Conservation (phyloP, 2,888 invertebrate genomes). For the Aporophyla nigra region DNA sequence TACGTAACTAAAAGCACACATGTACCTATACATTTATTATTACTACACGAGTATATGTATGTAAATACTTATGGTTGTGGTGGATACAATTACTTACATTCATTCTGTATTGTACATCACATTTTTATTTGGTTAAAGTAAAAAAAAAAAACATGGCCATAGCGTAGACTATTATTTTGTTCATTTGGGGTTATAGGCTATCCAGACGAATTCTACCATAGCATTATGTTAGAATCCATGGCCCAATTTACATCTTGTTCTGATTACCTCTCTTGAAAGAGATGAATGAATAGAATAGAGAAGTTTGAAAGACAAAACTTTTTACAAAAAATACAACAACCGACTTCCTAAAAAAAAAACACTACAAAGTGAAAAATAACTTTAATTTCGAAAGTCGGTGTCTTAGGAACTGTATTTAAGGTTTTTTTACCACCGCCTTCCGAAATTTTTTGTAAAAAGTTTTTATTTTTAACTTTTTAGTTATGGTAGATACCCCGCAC, state of each 20-base stretch:
- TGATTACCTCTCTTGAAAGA: background rate
- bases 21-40: background rate
- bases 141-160: background rate
- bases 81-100: constrained; percentile 6
- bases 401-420: too few relatives aligned
- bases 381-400: too few relatives aligned
- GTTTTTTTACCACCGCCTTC: too few relatives aligned
- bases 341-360: too few relatives aligned
- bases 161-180: too few relatives aligned
- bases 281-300: too few relatives aligned
- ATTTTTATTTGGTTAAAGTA: background rate
- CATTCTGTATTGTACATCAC: background rate
- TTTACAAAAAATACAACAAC: too few relatives aligned
- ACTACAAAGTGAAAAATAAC: too few relatives aligned
- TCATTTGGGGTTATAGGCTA: background rate
- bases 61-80: background rate
- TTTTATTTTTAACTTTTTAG: too few relatives aligned
- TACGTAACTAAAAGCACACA: constrained; percentile 33
- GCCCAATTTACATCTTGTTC: background rate
- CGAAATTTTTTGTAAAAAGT: too few relatives aligned
- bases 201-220: background rate
- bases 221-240: background rate
- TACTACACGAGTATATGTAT: background rate
- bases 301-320: too few relatives aligned
- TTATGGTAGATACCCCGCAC: too few relatives aligned